Evolutionary conservation across 2,113 vertebrate species (phyloP).

Genomic region (Pteropus alecto): DNA sequence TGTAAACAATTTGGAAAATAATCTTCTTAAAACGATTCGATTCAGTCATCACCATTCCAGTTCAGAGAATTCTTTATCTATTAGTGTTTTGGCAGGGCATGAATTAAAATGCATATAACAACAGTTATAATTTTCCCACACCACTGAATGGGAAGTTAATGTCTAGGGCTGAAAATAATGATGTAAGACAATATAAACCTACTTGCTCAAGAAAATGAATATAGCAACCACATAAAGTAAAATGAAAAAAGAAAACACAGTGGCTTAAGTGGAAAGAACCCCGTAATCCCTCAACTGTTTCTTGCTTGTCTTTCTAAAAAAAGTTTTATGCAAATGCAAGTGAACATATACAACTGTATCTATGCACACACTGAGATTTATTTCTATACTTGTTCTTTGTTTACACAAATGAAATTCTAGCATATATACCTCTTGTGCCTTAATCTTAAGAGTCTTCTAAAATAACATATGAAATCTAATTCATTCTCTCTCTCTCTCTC

Average conservation of each 20-base stretch:
- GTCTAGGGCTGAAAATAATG: constrained; percentile 6
- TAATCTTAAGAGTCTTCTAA: background rate
- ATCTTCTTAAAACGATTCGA: background rate
- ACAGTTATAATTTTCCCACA: constrained; percentile 57
- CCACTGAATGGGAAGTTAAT: constrained; percentile 26
- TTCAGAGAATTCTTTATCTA: constrained; percentile 49
- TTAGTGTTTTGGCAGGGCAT: constrained; percentile 41
- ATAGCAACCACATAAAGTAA: background rate
- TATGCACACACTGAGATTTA: background rate
- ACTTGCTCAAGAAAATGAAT: background rate
- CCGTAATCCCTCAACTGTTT: background rate
- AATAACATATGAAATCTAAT: background rate
- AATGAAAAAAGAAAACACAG: background rate
- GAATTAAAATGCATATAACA: constrained; percentile 42
- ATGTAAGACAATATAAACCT: background rate
- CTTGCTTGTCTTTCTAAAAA: background rate
- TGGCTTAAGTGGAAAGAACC: background rate
- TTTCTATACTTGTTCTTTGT: background rate
- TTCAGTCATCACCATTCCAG: constrained; percentile 59
- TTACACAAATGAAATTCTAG: background rate
- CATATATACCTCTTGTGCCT: background rate
- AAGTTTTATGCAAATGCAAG: background rate
- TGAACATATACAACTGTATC: background rate
- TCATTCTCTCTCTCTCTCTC: background rate
- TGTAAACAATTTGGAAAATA: constrained; percentile 63